Evolutionary conservation across 2,888 invertebrate genomes (phyloP), one percentile per base, ranked within the genome.

Genomic region (Andrena fulva): DNA sequence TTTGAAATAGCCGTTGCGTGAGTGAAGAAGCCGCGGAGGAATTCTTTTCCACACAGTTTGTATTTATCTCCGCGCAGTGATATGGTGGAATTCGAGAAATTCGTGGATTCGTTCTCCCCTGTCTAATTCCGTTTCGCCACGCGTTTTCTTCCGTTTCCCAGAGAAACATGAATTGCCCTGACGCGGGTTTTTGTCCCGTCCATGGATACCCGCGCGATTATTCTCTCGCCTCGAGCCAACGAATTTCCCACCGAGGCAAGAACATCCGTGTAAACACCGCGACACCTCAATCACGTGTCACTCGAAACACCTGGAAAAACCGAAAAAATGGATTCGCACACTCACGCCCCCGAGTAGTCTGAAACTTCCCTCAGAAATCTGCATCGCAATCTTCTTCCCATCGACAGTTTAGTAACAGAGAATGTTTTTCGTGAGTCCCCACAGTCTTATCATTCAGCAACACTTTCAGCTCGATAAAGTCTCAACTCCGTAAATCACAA

Each of bases 251-350:
- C 5, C 42, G n/a, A 29, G 7, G 33, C 33, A 35, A 27, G 24
- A 16, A 20, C 35, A 54, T 24, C 35, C 56, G n/a, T 33, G 73
- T 48, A 72, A 63, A 64, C 56, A 33, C 48, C 33, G 7, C 64
- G 52, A 33, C 48, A 54, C 29, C 35, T 42, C 50, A 52, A n/a
- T 62, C 66, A 62, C 35, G 35, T 67, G 66, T 52, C 60, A 35
- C 56, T 29, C 48, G 29, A 52, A 67, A 54, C 35, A 68, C n/a
- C n/a, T 1, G 60, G 33, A 42, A 20, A 52, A n/a, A 52, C 68
- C 68, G 74, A 78, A 68, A 68, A 78, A 78, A 67, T 62, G 67
- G n/a, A 50, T 48, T 54, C n/a, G 62, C 59, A 1, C 48, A 8
- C 42, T 60, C 24, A 20, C 29, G 31, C 10, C 20, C 52, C 31